Evolutionary conservation across 2,113 vertebrate species (phyloP), one percentile per base, ranked within the genome.

Genomic region (Galbula dea): DNA sequence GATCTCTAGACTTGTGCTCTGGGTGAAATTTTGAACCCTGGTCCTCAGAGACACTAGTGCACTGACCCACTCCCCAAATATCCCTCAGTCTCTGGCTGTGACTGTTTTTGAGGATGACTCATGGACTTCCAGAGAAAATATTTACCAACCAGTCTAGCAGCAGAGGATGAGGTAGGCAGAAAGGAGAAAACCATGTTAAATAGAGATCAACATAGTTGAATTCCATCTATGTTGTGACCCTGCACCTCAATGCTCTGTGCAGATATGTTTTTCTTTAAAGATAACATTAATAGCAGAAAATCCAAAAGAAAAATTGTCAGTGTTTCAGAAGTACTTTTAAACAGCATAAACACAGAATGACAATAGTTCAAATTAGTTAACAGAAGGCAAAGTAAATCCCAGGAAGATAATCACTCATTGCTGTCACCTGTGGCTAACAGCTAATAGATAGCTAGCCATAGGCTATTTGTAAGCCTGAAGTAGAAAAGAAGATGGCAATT

Each of bases 101-200:
- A 62, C 36, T 89, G 93, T 61, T 77, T 88, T 59, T 0, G 2
- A 11, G 1, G 41, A 90, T 90, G 83, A 93, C 86, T 90, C 81
- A 84, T 24, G 51, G 71, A 89, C 54, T 58, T 92, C 71, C 34
- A 82, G 78, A 89, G 58, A 92, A 95, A 96, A 93, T 95, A 93
- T 95, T 96, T 96, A 89, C 90, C 0, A 8, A 90, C 76, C 58
- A 83, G 49, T 41, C 54, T 93, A 73, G 48, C 81, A 94, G 58
- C 58, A 58, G 59, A 93, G 49, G 54, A 94, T 92, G 81, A 90
- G 59, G 74, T 89, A 67, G 63, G 66, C 78, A 94, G 91, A 89
- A 90, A 90, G 62, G 29, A 90, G 66, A 88, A 41, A 90, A 88
- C 4, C n/a, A 68, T 12, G 22, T 61, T 83, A 86, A 83, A 83